Base-by-base conservation (phyloP, 2,797 vertebrate genomes). In the Gadopsis bispinosus region DNA sequence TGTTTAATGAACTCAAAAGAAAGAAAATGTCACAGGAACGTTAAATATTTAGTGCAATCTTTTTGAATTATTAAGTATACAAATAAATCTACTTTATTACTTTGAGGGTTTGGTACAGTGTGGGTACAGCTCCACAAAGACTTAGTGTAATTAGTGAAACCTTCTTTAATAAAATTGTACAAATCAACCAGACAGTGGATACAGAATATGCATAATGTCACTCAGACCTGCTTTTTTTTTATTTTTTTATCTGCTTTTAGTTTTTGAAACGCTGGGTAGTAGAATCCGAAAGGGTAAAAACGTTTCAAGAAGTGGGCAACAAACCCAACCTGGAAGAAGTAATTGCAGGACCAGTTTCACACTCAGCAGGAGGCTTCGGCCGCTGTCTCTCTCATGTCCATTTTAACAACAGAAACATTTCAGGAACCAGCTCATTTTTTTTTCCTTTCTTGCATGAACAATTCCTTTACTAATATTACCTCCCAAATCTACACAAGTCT, bases 401-500 rank as follows among this genome's bases (percentile, higher is more conserved):
- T 58, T 77, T 85, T 74, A 81, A 79, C 78, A 62, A 64, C 45
- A 50, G 43, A 29, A 69, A 79, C 48, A 66, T 74, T 76, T 77
- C 26, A 35, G 26, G 33, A 74, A 59, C 43, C 59, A 14, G 22
- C 41, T 13, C n/a, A 29, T n/a, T 26, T 17, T 65, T 61, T 73
- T 33, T 20, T 39, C 37, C 20, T 61, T 59, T 71, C 3, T 59
- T 39, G 11, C 33, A n/a, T 43, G 48, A 81, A 66, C 26, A 66
- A 22, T 58, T 70, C 26, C 69, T 76, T 67, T 53, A 62, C 54
- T 56, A 54, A 55, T 50, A 51, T 41, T 26, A 31, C 14, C 70
- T 56, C 22, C 17, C 48, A 16, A 37, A 69, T 78, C 72, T 26
- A 19, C 62, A 37, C 29, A 50, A 45, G 19, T 31, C 13, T 13